phyloP scores from a whole-genome alignment of 2,797 vertebrate species.

The Chrysocyon brachyurus region DNA sequence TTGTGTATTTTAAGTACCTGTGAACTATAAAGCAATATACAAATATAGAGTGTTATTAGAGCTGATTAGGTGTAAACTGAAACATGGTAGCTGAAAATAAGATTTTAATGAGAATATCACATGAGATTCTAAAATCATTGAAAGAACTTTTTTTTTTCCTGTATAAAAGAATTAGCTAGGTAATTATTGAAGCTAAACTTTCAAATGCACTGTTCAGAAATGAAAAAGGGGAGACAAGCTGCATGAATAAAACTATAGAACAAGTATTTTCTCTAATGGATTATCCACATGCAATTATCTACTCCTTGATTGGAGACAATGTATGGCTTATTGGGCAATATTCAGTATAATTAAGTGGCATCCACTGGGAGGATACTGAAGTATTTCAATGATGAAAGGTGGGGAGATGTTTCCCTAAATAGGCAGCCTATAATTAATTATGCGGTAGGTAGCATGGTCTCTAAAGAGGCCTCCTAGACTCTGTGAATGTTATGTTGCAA shows the following conservation, averaged over 20 bases:
- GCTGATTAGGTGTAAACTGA: conserved; percentile 70
- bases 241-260: not conserved
- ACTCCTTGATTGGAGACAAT: not conserved
- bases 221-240: not conserved
- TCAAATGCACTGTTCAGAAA: not conserved
- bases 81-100: conserved; percentile 48
- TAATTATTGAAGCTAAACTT: conserved; percentile 37
- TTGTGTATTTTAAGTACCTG: conserved; percentile 73
- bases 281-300: not conserved
- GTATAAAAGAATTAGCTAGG: not conserved
- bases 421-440: not conserved
- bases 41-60: conserved; percentile 64
- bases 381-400: not conserved
- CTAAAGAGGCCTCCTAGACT: not conserved
- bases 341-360: not conserved
- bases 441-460: not conserved
- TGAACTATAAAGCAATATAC: conserved; percentile 66
- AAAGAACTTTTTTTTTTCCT: not conserved
- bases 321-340: not conserved
- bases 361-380: not conserved
- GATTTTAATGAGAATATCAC: not conserved
- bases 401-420: not conserved
- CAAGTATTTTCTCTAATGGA: not conserved
- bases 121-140: conserved; percentile 21
- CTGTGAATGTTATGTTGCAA: not conserved